These are phyloP conservation scores for Vanessa cardui DNA, from an alignment of 2,888 invertebrate species.

Conservation along the genomic window DNA sequence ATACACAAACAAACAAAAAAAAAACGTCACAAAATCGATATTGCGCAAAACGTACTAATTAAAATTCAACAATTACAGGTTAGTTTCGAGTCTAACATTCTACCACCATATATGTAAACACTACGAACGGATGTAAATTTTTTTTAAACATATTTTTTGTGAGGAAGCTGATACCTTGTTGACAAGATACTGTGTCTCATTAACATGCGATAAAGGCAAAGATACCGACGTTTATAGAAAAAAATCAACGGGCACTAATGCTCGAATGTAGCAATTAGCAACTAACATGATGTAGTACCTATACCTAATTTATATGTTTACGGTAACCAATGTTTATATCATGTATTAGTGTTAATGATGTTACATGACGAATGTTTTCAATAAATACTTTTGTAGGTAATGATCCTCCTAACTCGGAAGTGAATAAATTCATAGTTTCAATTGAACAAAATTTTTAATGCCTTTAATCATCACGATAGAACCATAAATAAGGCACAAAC, in stretches of 20 bases:
- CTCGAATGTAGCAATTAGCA: constrained; percentile 9
- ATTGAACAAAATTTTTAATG: too few species aligned
- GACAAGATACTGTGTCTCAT: constrained; percentile 20
- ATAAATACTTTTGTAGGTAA: too few species aligned
- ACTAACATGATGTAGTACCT: neutral
- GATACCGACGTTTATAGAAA: constrained; percentile 21
- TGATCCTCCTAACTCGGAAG: too few species aligned
- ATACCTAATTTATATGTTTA: neutral
- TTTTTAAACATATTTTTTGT: constrained; percentile 26
- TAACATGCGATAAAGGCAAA: constrained; percentile 24
- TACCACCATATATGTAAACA: constrained; percentile 20
- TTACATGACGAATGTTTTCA: too few species aligned
- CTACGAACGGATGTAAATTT: constrained; percentile 30
- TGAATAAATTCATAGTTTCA: too few species aligned
- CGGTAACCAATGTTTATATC: neutral
- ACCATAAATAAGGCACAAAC: too few species aligned
- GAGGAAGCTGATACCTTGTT: constrained; percentile 32
- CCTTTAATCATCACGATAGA: too few species aligned
- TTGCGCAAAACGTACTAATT: constrained; percentile 19
- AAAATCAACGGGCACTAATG: constrained; percentile 9
- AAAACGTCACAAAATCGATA: neutral
- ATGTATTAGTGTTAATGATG: too few species aligned
- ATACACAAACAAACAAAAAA: neutral
- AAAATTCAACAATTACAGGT: constrained; percentile 14
- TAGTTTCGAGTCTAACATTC: constrained; percentile 17